phyloP scores from a whole-genome alignment of 2,113 vertebrate genomes.

The Catharus minimus region DNA sequence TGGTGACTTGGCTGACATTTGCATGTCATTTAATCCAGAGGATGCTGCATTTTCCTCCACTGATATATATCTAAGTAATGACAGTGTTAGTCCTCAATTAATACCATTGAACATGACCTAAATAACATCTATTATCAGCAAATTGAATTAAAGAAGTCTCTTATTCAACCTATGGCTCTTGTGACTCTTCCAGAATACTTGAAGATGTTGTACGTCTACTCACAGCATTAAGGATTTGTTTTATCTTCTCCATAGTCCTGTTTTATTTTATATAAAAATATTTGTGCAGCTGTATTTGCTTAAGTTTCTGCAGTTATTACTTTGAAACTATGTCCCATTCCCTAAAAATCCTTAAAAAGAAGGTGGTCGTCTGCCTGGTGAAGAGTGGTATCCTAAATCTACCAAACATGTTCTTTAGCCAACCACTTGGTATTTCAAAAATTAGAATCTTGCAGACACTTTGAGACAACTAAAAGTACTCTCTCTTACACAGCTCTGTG shows the following conservation, averaged over 20 bases:
- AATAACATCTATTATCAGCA: not conserved
- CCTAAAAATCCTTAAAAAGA: not conserved
- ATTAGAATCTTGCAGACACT: not conserved
- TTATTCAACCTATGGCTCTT: not conserved
- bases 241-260: not conserved
- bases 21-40: not conserved
- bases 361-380: not conserved
- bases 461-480: not conserved
- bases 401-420: accelerated
- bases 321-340: not conserved
- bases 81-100: not conserved
- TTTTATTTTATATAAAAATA: not conserved
- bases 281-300: not conserved
- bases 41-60: not conserved
- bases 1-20: not conserved
- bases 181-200: not conserved
- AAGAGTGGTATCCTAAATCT: not conserved
- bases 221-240: not conserved
- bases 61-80: not conserved
- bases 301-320: not conserved
- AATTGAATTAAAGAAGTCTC: not conserved
- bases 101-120: not conserved
- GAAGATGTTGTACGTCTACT: accelerated
- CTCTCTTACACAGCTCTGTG: not conserved
- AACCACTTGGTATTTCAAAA: not conserved